phyloP scores from a whole-genome alignment of 2,888 invertebrate species.

The Leptinotarsa tumamoca region DNA sequence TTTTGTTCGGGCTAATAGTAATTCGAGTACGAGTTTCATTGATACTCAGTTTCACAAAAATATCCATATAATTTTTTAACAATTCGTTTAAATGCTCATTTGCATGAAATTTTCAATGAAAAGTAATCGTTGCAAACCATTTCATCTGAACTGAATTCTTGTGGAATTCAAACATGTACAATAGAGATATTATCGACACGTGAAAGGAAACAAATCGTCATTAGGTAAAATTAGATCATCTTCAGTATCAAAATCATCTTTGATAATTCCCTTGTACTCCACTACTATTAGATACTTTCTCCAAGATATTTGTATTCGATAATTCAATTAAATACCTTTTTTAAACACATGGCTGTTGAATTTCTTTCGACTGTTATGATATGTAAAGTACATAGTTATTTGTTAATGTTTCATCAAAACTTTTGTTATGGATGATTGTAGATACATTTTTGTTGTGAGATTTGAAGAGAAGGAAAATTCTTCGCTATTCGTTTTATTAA shows the following conservation, averaged over 20 bases:
- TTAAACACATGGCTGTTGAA: constrained; percentile 58
- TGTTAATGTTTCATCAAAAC: constrained; percentile 25
- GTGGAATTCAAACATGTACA: too few relatives aligned
- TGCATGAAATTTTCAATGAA: too few relatives aligned
- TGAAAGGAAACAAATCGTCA: too few relatives aligned
- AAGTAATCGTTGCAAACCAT: too few relatives aligned
- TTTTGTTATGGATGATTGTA: background rate
- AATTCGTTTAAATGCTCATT: too few relatives aligned
- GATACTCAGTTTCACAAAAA: too few relatives aligned
- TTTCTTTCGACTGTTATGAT: constrained; percentile 57
- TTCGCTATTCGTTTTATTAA: background rate
- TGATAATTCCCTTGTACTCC: background rate
- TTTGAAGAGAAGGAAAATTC: background rate
- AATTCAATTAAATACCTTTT: background rate
- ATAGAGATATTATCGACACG: too few relatives aligned
- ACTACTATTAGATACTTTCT: background rate
- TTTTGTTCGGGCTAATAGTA: background rate
- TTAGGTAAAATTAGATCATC: too few relatives aligned
- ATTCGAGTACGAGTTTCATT: background rate
- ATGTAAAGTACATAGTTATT: constrained; percentile 39
- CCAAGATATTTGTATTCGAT: too few relatives aligned
- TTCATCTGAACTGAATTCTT: too few relatives aligned
- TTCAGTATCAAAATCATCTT: background rate
- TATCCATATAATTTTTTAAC: too few relatives aligned
- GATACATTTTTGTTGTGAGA: constrained; percentile 5